These are phyloP conservation scores for Spilogale gracilis DNA, from an alignment of 2,113 vertebrate species.

Conservation along the genomic window DNA sequence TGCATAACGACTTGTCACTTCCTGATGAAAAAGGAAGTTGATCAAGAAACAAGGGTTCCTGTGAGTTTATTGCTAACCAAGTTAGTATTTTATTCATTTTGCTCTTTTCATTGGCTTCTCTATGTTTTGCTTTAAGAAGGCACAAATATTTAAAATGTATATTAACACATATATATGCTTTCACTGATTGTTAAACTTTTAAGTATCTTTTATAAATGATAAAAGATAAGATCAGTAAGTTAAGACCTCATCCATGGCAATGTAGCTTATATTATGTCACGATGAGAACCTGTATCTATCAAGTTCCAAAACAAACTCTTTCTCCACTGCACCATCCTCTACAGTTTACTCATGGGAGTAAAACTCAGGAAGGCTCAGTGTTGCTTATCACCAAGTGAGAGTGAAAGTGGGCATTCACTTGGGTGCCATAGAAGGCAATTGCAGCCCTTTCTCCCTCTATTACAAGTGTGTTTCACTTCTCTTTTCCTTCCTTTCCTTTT, in stretches of 20 bases:
- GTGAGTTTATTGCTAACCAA: background rate
- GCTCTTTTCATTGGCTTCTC: background rate
- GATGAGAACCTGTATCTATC: background rate
- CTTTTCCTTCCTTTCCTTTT: background rate
- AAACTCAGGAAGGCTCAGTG: background rate
- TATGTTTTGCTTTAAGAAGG: background rate
- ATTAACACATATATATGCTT: background rate
- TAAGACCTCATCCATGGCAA: background rate
- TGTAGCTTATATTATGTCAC: background rate
- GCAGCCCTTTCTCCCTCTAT: background rate
- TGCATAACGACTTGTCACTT: background rate
- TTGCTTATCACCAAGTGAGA: background rate
- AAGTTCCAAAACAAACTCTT: background rate
- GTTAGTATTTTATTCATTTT: background rate
- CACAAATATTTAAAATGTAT: background rate
- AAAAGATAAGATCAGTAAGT: background rate
- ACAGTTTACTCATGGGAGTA: background rate
- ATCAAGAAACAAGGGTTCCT: background rate
- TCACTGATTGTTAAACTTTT: background rate
- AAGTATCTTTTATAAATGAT: background rate
- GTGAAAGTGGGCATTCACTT: background rate
- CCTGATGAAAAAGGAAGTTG: background rate
- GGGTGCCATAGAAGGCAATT: too few relatives aligned
- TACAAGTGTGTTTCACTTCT: background rate
- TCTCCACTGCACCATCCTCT: background rate